phyloP scores from a whole-genome alignment of 1,140 invertebrate genomes.

The fruit fly (Drosophila melanogaster) region Release_6_plus_ISO1_MT NT_033779.5:19160501-19161000 shows the following conservation, averaged over 20 bases:
- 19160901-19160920: slow-evolving; percentile 34
- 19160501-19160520: not conserved
- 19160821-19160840: slow-evolving; percentile 19
- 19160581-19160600: not conserved
- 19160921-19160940: slow-evolving; percentile 55
- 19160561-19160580: too few species aligned
- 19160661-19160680: slow-evolving; percentile 20
- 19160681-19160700: slow-evolving; percentile 8
- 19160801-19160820: slow-evolving; percentile 44
- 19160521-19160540: too few species aligned
- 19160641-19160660: not conserved
- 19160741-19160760: not conserved
- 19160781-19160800: slow-evolving; percentile 16
- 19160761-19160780: slow-evolving; percentile 28
- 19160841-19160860: slow-evolving; percentile 37
- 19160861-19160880: slow-evolving; percentile 48
- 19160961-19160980: slow-evolving; percentile 69
- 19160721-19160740: slow-evolving; percentile 20
- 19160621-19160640: not conserved
- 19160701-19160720: slow-evolving; percentile 11
- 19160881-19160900: slow-evolving; percentile 17
- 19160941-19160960: slow-evolving; percentile 70
- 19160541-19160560: too few species aligned
- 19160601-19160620: not conserved
- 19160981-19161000: slow-evolving; percentile 82